Base-by-base conservation (phyloP, 2,113 vertebrate species). In the Xenus cinereus region DNA sequence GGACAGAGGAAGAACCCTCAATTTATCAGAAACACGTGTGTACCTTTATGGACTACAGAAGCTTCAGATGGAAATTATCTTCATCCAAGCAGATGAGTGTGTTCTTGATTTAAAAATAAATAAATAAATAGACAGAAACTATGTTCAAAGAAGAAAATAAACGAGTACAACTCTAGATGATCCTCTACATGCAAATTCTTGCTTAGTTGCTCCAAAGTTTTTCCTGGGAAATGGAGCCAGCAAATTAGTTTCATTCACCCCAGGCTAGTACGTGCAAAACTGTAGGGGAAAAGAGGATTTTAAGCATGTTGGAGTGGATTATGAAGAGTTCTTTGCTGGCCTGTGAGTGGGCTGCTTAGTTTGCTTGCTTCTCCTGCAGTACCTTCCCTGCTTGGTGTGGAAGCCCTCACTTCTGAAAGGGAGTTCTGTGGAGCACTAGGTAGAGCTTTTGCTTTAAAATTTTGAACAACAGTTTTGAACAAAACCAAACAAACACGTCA, bases 261-360 rank as follows among this genome's bases (percentile, higher is more conserved):
- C 0, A 0, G 17, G 56, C 39, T 78, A 5, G 5, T 37, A 43
- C 3, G 4, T 37, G 13, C 13, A 75, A 75, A 87, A 72, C 4
- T 59, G 24, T 16, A 43, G 53, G 16, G 45, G 12, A 75, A 12
- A 81, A 71, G 19, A 54, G 19, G n/a, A 5, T 7, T 87, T 76
- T 56, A 67, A 35, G 27, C 9, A 16, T 0, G 0, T 12, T 69
- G 59, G 39, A 68, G 72, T n/a, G 23, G 51, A 39, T 80, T 43
- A 37, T 45, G 63, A 89, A 14, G 23, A 19, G 9, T 62, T 77
- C 33, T 74, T 82, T 89, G 9, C 59, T 87, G 32, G 10, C 4
- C 28, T 84, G 23, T 76, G 19, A 59, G 33, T 12, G 45, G 27
- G 17, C 22, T 71, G 54, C n/a, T 63, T 87, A 10, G 2, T 46